Base-by-base conservation (phyloP, 1,140 invertebrate species). In the Drosophila ananassae region DNA sequence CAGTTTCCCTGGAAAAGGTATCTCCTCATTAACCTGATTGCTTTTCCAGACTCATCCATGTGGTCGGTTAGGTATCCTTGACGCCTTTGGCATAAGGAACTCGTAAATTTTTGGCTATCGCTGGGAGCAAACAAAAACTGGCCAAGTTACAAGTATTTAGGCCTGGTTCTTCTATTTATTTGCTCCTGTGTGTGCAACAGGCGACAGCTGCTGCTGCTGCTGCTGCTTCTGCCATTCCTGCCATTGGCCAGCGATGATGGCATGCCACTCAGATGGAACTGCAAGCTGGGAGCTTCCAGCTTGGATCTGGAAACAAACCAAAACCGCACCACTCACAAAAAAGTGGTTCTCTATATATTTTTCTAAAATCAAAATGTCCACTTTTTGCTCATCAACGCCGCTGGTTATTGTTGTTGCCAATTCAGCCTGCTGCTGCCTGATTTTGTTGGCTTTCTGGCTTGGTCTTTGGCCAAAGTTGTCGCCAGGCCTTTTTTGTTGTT, bases 261-360 rank as follows among this genome's bases (percentile, higher is more conserved):
- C 59, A 73, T 76, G 76, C 60, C 73, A 80, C 48, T 79, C 73
- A 75, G 54, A 39, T 52, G 61, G 46, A 63, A 6, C 25, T 28
- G 25, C 25, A 28, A 28, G 25, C 25, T 28, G 25, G 25, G 25
- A 28, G 25, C 25, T 28, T 28, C 25, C 25, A 28, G 13, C 12
- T 55, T 58, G 75, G 73, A 57, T 52, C 48, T 41, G 59, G 50
- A 73, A 57, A 73, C 41, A 56, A 73, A 73, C 58, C 46, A 30
- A 79, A 66, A 64, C 53, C 34, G 62, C 63, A 54, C 37, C 51
- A 51, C 56, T 39, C 52, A 63, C 17, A 87, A 85, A 84, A 89
- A 89, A 89, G 83, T 89, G 84, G 83, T 89, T 89, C 78, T 89
- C 83, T 89, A 89, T 89, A 89, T 83, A 89, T 79, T 89, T 87